These are phyloP conservation scores for Cheilinus undulatus DNA, from an alignment of 2,113 vertebrate species.

Conservation along the genomic window DNA sequence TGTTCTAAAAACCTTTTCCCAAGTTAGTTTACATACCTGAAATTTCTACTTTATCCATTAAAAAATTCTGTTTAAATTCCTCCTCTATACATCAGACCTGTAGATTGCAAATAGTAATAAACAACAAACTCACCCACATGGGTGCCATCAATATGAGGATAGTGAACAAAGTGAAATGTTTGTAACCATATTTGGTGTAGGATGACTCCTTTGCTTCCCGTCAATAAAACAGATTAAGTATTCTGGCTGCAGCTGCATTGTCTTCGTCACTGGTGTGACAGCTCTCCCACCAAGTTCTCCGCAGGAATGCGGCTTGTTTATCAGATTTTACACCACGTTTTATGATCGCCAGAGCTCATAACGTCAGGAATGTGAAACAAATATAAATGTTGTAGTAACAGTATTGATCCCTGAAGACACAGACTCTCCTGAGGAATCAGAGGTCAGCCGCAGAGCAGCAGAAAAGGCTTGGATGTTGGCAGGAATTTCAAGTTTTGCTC, in stretches of 20 bases:
- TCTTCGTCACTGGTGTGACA: constrained; percentile 38
- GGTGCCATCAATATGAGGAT: background rate
- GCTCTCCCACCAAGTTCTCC: constrained; percentile 39
- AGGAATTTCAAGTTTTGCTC: constrained; percentile 4
- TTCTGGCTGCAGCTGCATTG: constrained; percentile 37
- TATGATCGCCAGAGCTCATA: constrained; percentile 25
- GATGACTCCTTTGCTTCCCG: constrained; percentile 12
- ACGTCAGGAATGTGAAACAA: constrained; percentile 40
- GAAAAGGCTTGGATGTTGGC: background rate
- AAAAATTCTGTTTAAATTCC: too few species aligned
- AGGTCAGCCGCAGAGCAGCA: background rate
- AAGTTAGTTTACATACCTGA: too few species aligned
- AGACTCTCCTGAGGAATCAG: background rate
- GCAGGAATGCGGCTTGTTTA: constrained; percentile 53
- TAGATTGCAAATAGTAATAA: too few species aligned
- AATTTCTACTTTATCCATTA: too few species aligned
- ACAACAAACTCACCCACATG: constrained; percentile 3
- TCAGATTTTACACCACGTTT: constrained; percentile 42
- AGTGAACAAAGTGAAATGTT: constrained; percentile 29
- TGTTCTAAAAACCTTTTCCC: too few species aligned
- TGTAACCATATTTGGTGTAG: constrained; percentile 44
- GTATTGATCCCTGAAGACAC: constrained; percentile 9
- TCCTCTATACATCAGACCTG: too few species aligned
- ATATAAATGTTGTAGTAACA: constrained; percentile 29
- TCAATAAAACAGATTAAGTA: constrained; percentile 42